Evolutionary conservation across 2,113 vertebrate species (phyloP), one percentile per base, ranked within the genome.

Genomic region (Lutjanus erythropterus): DNA sequence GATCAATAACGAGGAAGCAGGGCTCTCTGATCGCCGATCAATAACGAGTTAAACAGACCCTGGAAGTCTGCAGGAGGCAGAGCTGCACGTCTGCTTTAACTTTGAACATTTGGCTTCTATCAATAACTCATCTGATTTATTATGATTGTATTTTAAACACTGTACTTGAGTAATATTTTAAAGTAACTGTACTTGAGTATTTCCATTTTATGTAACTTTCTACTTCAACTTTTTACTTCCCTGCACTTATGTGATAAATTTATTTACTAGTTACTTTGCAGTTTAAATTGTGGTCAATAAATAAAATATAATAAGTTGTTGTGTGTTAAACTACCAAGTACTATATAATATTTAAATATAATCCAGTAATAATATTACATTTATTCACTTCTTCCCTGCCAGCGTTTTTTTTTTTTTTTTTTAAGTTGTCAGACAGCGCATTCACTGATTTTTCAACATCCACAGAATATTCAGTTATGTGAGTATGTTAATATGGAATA

Each of bases 11-110:
- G 1, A 44, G 74, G 55, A 42, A 69, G 55, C 49, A 55, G 42
- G 19, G n/a, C 52, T 61, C 53, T 5, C 66, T 56, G 49, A 60
- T 73, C 73, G 19, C 56, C 1, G 68, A 76, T 85, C 77, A 35
- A 67, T 75, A 55, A 7, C 16, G 33, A n/a, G 23, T 33, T 27
- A 16, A 64, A 59, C 46, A n/a, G 41, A 9, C 19, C 4, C 35
- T 27, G 33, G 15, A 39, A 29, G 25, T 31, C 49, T 19, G 18
- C 8, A 14, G 37, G 37, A 39, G 49, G 9, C 7, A 5, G 49
- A 11, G 49, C 10, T 10, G 3, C 3, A 12, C 21, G 10, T 23
- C 9, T 49, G 46, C 21, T 6, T 18, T 16, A 19, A 21, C 44
- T n/a, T 49, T n/a, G 19, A 47, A 3, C 21, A 7, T 49, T 49